Evolutionary conservation across 1,140 invertebrate species (phyloP).

Genomic region (Drosophila persimilis): DNA sequence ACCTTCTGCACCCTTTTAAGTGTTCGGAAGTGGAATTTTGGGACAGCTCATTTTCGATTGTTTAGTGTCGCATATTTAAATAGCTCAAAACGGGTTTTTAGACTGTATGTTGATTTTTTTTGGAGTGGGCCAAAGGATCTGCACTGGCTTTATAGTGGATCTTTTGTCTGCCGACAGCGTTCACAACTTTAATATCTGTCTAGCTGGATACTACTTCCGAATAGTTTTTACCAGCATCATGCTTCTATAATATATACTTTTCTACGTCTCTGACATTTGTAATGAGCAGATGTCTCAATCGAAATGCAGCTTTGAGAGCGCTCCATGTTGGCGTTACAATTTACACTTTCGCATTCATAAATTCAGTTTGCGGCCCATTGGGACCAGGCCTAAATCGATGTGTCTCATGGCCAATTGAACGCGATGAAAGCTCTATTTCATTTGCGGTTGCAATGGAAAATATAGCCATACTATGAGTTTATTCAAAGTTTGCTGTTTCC

Average conservation of each 20-base stretch:
- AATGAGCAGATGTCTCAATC: conserved; percentile 19
- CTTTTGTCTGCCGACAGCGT: too few species aligned
- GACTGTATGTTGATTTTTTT: too few species aligned
- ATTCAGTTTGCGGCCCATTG: conserved; percentile 40
- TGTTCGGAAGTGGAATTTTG: too few species aligned
- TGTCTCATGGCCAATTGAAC: conserved; percentile 67
- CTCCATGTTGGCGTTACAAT: conserved; percentile 61
- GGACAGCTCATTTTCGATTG: too few species aligned
- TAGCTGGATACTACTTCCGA: too few species aligned
- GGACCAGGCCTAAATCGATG: conserved; percentile 20
- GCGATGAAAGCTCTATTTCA: conserved; percentile 45
- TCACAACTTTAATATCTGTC: neutral
- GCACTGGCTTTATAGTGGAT: too few species aligned
- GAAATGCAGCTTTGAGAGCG: conserved; percentile 9
- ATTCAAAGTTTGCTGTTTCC: conserved; percentile 42
- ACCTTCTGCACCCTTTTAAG: too few species aligned
- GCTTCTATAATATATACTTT: too few species aligned
- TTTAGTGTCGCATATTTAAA: too few species aligned
- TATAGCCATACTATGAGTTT: conserved; percentile 17
- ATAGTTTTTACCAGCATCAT: too few species aligned
- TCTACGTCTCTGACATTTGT: neutral
- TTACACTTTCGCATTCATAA: conserved; percentile 45
- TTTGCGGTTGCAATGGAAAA: conserved; percentile 21
- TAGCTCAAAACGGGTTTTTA: too few species aligned
- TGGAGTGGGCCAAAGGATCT: too few species aligned